These are phyloP conservation scores for Bombus waltoni DNA, from an alignment of 1,140 invertebrate species.

Conservation along the genomic window DNA sequence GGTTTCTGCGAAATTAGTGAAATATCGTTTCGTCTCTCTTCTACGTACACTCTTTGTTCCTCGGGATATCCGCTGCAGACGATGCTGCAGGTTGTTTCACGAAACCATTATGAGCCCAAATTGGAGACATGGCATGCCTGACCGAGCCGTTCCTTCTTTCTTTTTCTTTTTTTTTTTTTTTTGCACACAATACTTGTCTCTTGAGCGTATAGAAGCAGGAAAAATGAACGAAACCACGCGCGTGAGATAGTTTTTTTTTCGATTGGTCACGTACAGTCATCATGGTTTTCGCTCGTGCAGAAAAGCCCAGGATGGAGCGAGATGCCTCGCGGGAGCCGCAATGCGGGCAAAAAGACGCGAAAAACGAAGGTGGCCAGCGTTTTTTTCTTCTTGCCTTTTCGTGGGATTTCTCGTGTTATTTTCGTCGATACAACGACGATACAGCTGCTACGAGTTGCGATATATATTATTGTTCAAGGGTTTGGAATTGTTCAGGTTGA, in stretches of 20 bases:
- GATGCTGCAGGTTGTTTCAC: too few relatives aligned
- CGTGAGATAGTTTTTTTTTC: slow-evolving; percentile 48
- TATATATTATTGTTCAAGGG: too few relatives aligned
- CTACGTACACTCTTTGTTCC: background rate
- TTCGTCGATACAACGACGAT: background rate
- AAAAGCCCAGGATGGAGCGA: slow-evolving; percentile 54
- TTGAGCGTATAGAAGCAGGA: background rate
- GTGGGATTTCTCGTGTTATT: background rate
- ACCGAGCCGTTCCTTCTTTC: too few relatives aligned
- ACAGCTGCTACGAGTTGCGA: too few relatives aligned
- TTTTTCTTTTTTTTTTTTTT: too few relatives aligned
- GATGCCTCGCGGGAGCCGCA: slow-evolving; percentile 6
- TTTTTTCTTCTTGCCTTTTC: background rate
- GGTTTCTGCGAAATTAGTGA: background rate
- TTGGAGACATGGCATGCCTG: too few relatives aligned
- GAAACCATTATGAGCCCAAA: too few relatives aligned
- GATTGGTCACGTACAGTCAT: slow-evolving; percentile 54
- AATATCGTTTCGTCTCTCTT: background rate
- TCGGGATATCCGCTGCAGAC: too few relatives aligned
- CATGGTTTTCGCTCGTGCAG: slow-evolving; percentile 52
- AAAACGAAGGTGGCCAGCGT: background rate
- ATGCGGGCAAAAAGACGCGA: background rate
- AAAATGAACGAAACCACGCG: slow-evolving; percentile 31
- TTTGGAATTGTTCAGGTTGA: too few relatives aligned
- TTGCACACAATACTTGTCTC: too few relatives aligned